phyloP scores from a whole-genome alignment of 2,113 vertebrate species.

The Empidonax alnorum region DNA sequence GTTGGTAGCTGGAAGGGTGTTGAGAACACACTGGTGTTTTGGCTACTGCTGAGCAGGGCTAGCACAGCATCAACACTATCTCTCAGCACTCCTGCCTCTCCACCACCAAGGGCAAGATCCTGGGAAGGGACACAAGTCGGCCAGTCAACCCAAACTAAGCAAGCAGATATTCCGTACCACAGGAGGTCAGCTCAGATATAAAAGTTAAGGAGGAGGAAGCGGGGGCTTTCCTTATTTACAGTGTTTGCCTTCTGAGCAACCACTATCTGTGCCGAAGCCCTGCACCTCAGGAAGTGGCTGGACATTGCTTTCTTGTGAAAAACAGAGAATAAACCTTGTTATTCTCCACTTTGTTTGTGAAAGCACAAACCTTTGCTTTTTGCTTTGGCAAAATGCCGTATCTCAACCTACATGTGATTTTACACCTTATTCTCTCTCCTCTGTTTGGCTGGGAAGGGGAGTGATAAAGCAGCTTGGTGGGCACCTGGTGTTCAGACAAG shows the following conservation, averaged over 20 bases:
- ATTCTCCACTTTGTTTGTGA: neutral
- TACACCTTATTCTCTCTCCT: neutral
- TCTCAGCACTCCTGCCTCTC: neutral
- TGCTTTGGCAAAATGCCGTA: neutral
- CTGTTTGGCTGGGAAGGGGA: neutral
- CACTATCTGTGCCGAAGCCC: neutral
- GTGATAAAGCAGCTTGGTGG: neutral
- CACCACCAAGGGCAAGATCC: neutral
- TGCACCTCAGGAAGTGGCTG: neutral
- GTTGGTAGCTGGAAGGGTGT: neutral
- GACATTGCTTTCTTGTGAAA: neutral
- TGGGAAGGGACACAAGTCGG: neutral
- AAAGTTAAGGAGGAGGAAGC: neutral
- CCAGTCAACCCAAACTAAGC: neutral
- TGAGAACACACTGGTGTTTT: neutral
- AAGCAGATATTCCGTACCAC: neutral
- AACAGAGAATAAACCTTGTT: neutral
- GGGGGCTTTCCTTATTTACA: neutral
- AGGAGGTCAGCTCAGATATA: neutral
- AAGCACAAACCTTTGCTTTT: neutral
- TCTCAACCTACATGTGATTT: neutral
- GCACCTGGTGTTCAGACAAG: neutral
- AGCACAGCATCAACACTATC: neutral
- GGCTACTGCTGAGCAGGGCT: neutral
- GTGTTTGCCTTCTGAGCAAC: neutral